Base-by-base conservation (phyloP, 2,113 vertebrate species). In the Bos taurus region DNA sequence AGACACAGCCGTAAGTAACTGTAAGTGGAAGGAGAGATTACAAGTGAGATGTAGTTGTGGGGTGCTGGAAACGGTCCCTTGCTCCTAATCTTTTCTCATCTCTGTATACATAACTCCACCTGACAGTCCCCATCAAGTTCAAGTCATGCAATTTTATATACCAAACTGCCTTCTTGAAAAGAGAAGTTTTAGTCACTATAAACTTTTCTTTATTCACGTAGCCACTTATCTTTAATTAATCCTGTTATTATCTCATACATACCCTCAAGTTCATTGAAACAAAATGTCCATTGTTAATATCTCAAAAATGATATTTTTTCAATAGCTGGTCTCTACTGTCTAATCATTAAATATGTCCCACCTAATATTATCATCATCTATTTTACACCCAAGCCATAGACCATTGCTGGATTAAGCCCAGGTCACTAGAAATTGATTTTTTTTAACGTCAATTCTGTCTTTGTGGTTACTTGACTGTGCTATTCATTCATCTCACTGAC, bases 211-310 rank as follows among this genome's bases (percentile, higher is more conserved):
- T 94, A 16, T 56, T 92, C n/a, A 28, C 2, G 7, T 89, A 40
- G 30, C 17, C 11, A 92, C 80, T 94, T 90, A 89, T 26, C 26
- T 78, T 60, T 96, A 90, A 93, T 93, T 88, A 74, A 89, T 80
- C 1, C 13, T 7, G 46, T 28, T 17, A n/a, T 74, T 86, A 71
- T 46, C 19, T 86, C 28, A 71, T 74, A 71, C 67, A 40, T 40
- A 40, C 5, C n/a, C 19, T 74, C 19, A 78, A 85, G 23, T 96
- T 94, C 3, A 80, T n/a, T 36, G 88, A 78, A 43, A 59, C 52
- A 88, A 94, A 93, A 86, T 96, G 82, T 81, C 26, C 9, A 88
- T 25, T 67, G 21, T 33, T 50, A 90, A 5, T 14, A 77, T 21
- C 28, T 85, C 10, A 88, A 64, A 52, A 93, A 93, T 82, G 15